Evolutionary conservation across 1,140 invertebrate genomes (phyloP), one percentile per base, ranked within the genome.

Genomic region (Archegozetes longisetosus): DNA sequence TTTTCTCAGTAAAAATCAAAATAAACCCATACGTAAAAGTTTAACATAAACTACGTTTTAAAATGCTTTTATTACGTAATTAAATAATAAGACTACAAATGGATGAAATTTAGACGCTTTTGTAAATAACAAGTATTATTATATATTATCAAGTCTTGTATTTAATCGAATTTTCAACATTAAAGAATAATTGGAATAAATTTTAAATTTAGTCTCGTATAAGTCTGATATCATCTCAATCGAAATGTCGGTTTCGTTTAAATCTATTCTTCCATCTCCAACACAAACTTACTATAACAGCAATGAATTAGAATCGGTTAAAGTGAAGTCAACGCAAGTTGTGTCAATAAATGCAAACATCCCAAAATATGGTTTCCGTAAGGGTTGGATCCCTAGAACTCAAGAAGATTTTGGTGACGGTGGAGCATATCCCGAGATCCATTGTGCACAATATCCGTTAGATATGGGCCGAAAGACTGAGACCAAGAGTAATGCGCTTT

Each of bases 371-470:
- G 92, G 93, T 0, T 84, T 92, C 66, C 80, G 95, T 64, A 84
- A 86, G 75, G 90, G 90, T 69, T 99, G 91, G 89, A 76, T 96
- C 3, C 95, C 95, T 17, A 73, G 93, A 59, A 80, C 58, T 56
- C 48, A 64, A 29, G 64, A 80, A 78, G 86, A 88, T 74, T 89
- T 81, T 79, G 81, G 81, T 67, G 94, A 98, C 83, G 96, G 96
- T 6, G 96, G 96, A 13, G 90, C 96, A 0, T 99, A 93, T 74
- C 95, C 96, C 1, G 96, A 99, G 76, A 94, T 98, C 60, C 86
- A 85, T 71, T 85, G 98, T 14, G 92, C 92, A 0, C 96, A 99
- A 68, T 95, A 92, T 75, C 96, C 96, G 0, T 72, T 98, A 27
- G 84, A 84, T 62, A 86, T 95, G 78, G 85, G 85, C 26, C 64